Evolutionary conservation across 2,888 invertebrate genomes (phyloP), one percentile per base, ranked within the genome.

Genomic region (Acleris literana): DNA sequence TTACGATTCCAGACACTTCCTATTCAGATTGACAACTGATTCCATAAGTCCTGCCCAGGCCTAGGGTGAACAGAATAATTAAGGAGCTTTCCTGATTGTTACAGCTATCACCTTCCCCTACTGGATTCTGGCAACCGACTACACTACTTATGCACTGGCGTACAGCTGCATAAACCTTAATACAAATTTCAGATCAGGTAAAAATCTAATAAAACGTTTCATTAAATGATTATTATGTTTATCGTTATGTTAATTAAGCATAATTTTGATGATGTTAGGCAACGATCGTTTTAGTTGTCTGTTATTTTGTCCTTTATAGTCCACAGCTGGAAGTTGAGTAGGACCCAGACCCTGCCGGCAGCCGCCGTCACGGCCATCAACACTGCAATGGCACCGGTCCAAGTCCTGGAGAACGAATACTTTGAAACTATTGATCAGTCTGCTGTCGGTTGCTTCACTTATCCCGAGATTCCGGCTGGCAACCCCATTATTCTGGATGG

Each of bases 111-210:
- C 17, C 22, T 13, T 53, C 17, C 63, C 63, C 6, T 94, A 94
- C 75, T 94, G 94, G 93, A 81, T 95, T 17, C 71, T 95, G 22
- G 93, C 90, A 48, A 94, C 94, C 0, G 95, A 95, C 65, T 86
- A 95, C 76, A 82, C 84, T 0, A 87, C 86, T 68, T 95, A 93
- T 71, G 86, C 94, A 0, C 91, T 95, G 5, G 93, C 94, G 1
- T 95, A 94, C 91, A 93, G 94, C 54, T 95, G 95, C 73, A 80
- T 82, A 1, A 87, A 94, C 44, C 49, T 79, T 4, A 49, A 73
- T 58, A 22, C 11, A 2, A 72, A 81, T 20, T 71, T 69, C 51
- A 72, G 79, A 70, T 17, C 49, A 11, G 49, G 49, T 49, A 49
- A 44, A 5, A 44, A n/a, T 16, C 48, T 17, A 5, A 16, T n/a